phyloP scores from a whole-genome alignment of 1,140 invertebrate species.

The Notospermus geniculatus region DNA sequence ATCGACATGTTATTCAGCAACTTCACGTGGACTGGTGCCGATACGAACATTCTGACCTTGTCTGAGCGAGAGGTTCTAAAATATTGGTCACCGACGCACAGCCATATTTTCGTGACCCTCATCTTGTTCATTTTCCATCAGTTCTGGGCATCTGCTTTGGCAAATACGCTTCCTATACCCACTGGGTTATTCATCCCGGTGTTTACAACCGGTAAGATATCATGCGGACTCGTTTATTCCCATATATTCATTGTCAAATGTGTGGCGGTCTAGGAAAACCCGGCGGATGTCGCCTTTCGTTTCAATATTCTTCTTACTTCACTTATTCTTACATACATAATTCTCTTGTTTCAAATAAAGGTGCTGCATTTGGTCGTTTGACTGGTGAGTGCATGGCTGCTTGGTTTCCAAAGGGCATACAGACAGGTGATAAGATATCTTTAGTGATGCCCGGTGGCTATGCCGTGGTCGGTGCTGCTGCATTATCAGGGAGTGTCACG shows the following conservation, averaged over 20 bases:
- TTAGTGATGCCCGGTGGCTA: slow-evolving; percentile 78
- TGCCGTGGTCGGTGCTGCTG: slow-evolving; percentile 76
- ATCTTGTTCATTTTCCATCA: slow-evolving; percentile 68
- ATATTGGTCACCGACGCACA: slow-evolving; percentile 83
- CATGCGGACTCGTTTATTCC: too few species aligned
- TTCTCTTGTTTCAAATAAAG: slow-evolving; percentile 34
- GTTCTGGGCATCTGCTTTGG: slow-evolving; percentile 91
- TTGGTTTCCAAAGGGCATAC: slow-evolving; percentile 87
- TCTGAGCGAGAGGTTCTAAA: slow-evolving; percentile 80
- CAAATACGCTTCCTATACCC: slow-evolving; percentile 92
- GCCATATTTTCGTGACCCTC: slow-evolving; percentile 83
- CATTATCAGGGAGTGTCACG: slow-evolving; percentile 93
- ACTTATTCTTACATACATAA: too few species aligned
- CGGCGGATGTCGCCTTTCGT: too few species aligned
- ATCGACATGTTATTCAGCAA: slow-evolving; percentile 89
- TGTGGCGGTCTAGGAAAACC: too few species aligned
- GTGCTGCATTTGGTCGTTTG: slow-evolving; percentile 86
- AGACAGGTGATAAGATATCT: slow-evolving; percentile 70
- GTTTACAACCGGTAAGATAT: slow-evolving; percentile 76
- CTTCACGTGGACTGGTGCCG: slow-evolving; percentile 84
- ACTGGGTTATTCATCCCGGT: slow-evolving; percentile 95
- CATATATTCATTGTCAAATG: too few species aligned
- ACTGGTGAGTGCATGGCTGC: slow-evolving; percentile 91
- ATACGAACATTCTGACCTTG: slow-evolving; percentile 67
- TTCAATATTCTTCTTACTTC: too few species aligned